phyloP scores from a whole-genome alignment of 2,113 vertebrate species.

The Engraulis encrasicolus region DNA sequence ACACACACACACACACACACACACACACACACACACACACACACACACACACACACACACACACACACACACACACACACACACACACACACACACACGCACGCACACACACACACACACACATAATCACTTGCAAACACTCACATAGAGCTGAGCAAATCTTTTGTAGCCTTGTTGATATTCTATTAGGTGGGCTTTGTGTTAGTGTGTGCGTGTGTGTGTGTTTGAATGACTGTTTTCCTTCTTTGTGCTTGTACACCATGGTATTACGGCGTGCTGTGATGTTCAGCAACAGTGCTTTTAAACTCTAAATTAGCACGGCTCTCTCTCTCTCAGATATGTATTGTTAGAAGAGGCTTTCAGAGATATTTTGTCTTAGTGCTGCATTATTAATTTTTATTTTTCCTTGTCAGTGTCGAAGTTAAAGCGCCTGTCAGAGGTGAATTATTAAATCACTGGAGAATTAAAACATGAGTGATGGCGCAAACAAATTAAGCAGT shows the following conservation, averaged over 20 bases:
- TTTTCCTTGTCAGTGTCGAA: background rate
- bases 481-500: conserved; percentile 1
- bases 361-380: background rate
- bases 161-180: background rate
- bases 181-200: background rate
- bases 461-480: conserved; percentile 9
- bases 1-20: too few relatives aligned
- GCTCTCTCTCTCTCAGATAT: background rate
- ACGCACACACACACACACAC: background rate
- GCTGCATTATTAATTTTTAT: background rate
- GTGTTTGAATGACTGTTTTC: background rate
- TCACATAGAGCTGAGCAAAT: background rate
- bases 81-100: background rate
- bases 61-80: background rate
- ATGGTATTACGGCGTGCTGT: background rate
- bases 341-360: background rate
- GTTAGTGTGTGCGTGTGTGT: conserved; percentile 1
- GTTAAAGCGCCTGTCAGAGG: background rate
- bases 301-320: background rate
- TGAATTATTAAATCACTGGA: background rate
- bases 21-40: too few relatives aligned
- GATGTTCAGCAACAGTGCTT: background rate
- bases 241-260: background rate
- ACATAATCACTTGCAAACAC: background rate
- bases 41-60: too few relatives aligned